phyloP scores from a whole-genome alignment of 2,113 vertebrate genomes.

The Urocynchramus pylzowi region DNA sequence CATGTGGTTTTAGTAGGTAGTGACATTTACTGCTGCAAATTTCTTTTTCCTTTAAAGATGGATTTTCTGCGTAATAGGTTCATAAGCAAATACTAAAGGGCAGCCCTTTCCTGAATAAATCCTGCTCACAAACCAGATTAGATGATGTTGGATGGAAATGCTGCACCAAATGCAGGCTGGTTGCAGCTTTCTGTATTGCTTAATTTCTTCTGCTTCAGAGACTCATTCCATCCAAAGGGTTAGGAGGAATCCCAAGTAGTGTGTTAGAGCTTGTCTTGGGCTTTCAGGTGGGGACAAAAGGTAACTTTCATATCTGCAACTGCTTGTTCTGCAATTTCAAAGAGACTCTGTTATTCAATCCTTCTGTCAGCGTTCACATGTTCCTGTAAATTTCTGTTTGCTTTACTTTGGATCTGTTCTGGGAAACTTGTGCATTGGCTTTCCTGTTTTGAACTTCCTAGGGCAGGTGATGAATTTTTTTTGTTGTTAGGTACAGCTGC shows the following conservation, averaged over 20 bases:
- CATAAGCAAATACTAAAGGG: neutral
- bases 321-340: neutral
- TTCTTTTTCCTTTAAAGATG: neutral
- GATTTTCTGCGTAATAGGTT: neutral
- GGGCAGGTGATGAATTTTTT: neutral
- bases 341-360: neutral
- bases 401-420: neutral
- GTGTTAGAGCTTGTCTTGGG: neutral
- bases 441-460: neutral
- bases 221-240: neutral
- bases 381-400: neutral
- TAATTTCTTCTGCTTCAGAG: neutral
- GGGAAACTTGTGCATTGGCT: neutral
- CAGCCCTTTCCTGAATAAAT: neutral
- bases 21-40: neutral
- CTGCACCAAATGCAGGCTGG: neutral
- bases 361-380: neutral
- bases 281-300: neutral
- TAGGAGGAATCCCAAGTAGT: neutral
- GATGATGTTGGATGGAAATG: neutral
- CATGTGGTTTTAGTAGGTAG: neutral
- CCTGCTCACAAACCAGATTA: neutral
- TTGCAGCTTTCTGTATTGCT: neutral
- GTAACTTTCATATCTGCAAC: neutral
- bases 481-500: neutral